Evolutionary conservation across 2,888 invertebrate genomes (phyloP).

Genomic region (Blera fallax): DNA sequence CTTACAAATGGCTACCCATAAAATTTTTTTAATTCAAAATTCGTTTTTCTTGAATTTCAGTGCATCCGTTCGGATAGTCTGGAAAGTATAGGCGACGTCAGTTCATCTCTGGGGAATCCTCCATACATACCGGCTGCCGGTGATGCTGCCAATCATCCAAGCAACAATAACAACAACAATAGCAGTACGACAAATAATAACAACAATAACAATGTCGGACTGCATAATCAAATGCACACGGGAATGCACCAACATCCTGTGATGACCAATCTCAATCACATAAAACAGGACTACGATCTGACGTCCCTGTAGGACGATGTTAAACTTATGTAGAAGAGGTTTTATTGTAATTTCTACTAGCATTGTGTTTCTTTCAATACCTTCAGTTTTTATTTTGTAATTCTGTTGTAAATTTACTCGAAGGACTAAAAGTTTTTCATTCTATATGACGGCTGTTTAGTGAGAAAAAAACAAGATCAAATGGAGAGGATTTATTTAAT

Average conservation of each 20-base stretch:
- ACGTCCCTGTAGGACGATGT: constrained; percentile 86
- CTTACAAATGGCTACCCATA: neutral
- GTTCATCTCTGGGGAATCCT: constrained; percentile 80
- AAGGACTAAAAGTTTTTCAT: neutral
- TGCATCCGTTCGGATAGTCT: constrained; percentile 85
- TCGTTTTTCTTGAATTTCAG: constrained; percentile 73
- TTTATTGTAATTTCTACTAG: constrained; percentile 45
- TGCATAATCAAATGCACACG: constrained; percentile 74
- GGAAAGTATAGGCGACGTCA: constrained; percentile 86
- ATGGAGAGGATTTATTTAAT: constrained; percentile 15
- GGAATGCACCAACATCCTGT: constrained; percentile 78
- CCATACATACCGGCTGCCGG: constrained; percentile 80
- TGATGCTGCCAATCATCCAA: constrained; percentile 80
- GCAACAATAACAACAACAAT: constrained; percentile 75
- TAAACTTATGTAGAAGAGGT: constrained; percentile 40
- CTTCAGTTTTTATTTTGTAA: constrained; percentile 13
- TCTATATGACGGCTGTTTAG: constrained; percentile 13
- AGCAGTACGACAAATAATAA: constrained; percentile 60
- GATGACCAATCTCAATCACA: constrained; percentile 82
- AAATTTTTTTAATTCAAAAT: neutral
- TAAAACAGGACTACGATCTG: constrained; percentile 94
- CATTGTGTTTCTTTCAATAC: constrained; percentile 10
- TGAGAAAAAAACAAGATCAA: neutral
- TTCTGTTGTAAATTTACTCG: constrained; percentile 50
- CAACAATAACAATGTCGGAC: constrained; percentile 80